Evolutionary conservation across 53 echinoderm and acorn worm species (phyloP).

Genomic region (Crossaster papposus): DNA sequence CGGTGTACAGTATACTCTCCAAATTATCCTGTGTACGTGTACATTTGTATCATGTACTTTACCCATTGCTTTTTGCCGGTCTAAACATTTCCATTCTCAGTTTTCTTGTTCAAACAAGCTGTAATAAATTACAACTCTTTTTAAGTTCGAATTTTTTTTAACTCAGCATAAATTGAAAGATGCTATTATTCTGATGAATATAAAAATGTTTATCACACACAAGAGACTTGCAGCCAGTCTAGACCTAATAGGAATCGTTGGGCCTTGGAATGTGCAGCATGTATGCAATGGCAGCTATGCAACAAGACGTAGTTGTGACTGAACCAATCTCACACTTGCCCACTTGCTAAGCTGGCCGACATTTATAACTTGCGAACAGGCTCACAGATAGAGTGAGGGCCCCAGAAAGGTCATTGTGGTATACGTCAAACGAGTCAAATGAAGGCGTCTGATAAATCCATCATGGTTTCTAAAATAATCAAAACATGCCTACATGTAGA

Average conservation of each 20-base stretch:
- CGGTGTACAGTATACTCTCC: no score
- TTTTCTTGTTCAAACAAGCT: background rate
- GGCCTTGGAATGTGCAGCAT: conserved; percentile 39
- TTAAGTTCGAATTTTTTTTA: background rate
- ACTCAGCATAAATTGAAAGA: background rate
- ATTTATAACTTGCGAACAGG: background rate
- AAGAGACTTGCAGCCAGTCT: conserved; percentile 12
- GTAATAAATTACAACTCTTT: background rate
- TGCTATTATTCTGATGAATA: background rate
- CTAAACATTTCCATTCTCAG: background rate
- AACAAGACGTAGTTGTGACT: background rate
- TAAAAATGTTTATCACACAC: background rate
- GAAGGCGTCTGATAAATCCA: background rate
- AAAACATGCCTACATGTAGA: background rate
- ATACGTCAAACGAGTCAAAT: background rate
- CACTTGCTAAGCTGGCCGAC: background rate
- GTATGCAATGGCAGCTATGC: conserved; percentile 35
- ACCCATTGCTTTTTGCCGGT: background rate
- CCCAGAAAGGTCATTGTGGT: background rate
- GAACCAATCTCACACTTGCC: conserved; percentile 4
- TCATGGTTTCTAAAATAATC: background rate
- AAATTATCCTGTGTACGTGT: background rate
- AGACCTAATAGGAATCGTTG: conserved; percentile 19
- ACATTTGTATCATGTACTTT: background rate
- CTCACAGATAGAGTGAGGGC: background rate